Base-by-base conservation (phyloP, 2,888 invertebrate genomes). In the Scaeva pyrastri region DNA sequence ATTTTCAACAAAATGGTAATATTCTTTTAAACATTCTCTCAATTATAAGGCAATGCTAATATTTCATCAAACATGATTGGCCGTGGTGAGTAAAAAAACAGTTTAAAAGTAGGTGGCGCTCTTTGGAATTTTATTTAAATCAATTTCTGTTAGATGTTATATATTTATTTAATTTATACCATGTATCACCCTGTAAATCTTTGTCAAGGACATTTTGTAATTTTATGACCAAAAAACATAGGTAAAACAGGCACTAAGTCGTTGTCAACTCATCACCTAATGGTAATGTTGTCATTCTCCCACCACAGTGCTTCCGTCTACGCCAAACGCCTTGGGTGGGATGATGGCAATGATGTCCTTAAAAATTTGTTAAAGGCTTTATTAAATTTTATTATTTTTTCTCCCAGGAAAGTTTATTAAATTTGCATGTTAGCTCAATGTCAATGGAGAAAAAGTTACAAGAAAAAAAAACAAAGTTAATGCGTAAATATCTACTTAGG, bases 191-290 rank as follows among this genome's bases (percentile, higher is more conserved):
- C n/a, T 8, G 23, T 31, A 23, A 52, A 66, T 60, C 62, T 75
- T 80, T 66, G 64, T 72, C 84, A 80, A 78, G 70, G 84, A 80
- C 72, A 76, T 72, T 66, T 52, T 48, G 56, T 45, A 56, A 83
- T 83, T 83, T 83, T 70, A 79, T 74, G 74, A 70, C 45, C 16
- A 74, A 75, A 71, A 79, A 60, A 58, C 60, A 60, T 60, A 60
- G 58, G 19, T 36, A 58, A 19, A 39, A 58, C 58, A 71, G 31
- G 31, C 31, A 31, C 64, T 36, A 60, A 48, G 50, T 39, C 36
- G 52, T 68, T 31, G 64, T 71, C 41, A 79, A 66, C 39, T 72
- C 31, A 43, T 43, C 68, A 71, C 39, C 66, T 75, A 72, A 71
- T 55, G 31, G 62, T 36, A 39, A 39, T 23, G 11, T 6, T 52